Conservation (phyloP, 2,113 vertebrate species). For the Poeciliopsis turrubarensis region DNA sequence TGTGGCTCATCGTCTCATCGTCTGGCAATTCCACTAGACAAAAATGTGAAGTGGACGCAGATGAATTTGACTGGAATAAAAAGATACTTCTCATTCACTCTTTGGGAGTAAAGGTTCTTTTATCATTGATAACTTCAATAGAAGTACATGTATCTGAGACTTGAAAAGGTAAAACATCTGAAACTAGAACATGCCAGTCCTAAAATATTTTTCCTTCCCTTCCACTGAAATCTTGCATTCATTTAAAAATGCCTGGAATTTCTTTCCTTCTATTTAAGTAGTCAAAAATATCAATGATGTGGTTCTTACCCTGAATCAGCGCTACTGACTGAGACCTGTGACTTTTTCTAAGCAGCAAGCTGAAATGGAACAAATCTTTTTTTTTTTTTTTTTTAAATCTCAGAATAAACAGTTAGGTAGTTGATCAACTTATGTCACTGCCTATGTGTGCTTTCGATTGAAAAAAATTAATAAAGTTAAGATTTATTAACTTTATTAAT, state of each 20-base stretch:
- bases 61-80: neutral
- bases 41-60: neutral
- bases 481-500: too few species aligned
- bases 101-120: neutral
- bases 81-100: neutral
- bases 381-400: neutral
- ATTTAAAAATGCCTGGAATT: neutral
- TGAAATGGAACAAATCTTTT: neutral
- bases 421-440: neutral
- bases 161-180: neutral
- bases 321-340: neutral
- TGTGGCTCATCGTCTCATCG: neutral
- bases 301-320: neutral
- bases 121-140: neutral
- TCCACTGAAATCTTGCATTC: neutral
- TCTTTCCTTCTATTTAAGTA: neutral
- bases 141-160: neutral
- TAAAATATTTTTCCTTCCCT: neutral
- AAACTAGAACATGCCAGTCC: neutral
- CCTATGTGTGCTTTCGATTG: neutral
- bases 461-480: rapidly evolving
- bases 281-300: neutral
- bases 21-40: neutral
- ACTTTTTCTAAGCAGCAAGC: neutral
- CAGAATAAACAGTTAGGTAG: neutral